Conservation (phyloP, 2,113 vertebrate genomes). For the Leptosomus discolor region DNA sequence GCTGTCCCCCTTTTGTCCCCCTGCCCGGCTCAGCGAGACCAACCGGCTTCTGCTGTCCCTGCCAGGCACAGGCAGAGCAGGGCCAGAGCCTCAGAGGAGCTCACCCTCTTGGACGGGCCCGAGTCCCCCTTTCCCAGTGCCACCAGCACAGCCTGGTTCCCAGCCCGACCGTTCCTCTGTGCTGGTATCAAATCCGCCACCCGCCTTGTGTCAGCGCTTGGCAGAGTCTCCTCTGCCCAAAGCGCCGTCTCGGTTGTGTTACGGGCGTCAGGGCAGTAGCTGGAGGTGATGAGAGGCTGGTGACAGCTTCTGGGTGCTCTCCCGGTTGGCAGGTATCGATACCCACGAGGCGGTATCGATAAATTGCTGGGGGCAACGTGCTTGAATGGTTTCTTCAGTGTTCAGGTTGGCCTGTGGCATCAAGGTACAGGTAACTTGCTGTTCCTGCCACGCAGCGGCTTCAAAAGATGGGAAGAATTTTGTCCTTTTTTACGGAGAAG, state of each 20-base stretch:
- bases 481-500: neutral
- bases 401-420: neutral
- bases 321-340: accelerated
- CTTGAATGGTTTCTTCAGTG: accelerated
- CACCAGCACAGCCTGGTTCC: neutral
- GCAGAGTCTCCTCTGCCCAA: neutral
- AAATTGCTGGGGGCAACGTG: no score
- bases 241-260: accelerated
- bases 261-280: neutral
- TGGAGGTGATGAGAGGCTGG: neutral
- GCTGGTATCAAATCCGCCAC: accelerated
- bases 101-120: accelerated
- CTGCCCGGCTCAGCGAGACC: neutral
- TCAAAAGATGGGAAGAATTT: neutral
- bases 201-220: accelerated
- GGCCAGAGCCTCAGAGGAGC: neutral
- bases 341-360: accelerated
- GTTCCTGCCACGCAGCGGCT: accelerated
- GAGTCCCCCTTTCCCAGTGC: neutral
- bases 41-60: neutral
- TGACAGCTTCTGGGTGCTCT: neutral
- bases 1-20: neutral
- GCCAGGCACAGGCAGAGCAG: accelerated
- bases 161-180: neutral
- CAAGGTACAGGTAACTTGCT: neutral